phyloP scores from a whole-genome alignment of 2,888 invertebrate species.

The Nomada ruficornis region DNA sequence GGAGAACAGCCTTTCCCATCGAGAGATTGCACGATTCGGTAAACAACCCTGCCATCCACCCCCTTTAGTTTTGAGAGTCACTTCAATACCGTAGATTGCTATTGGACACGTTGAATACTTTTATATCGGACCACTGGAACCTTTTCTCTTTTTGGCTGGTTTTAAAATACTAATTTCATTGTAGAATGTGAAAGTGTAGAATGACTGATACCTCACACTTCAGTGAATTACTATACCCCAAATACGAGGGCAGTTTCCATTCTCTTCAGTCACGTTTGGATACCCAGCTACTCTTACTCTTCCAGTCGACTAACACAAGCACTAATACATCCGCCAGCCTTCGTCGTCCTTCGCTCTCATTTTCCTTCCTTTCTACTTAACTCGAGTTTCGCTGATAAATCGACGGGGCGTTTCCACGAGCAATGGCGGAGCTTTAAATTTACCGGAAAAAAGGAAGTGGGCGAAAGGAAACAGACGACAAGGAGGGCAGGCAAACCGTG shows the following conservation, averaged over 20 bases:
- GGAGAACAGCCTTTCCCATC: constrained; percentile 14
- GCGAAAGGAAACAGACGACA: neutral
- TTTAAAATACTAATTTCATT: no score
- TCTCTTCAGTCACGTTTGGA: constrained; percentile 35
- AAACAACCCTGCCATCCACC: neutral
- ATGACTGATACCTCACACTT: no score
- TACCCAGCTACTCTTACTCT: constrained; percentile 8
- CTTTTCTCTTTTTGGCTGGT: no score
- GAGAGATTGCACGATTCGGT: constrained; percentile 6
- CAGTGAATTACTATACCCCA: neutral
- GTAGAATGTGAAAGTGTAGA: no score
- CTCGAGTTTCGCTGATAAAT: constrained; percentile 65
- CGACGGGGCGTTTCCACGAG: constrained; percentile 61
- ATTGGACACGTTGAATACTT: neutral
- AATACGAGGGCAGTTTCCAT: constrained; percentile 23
- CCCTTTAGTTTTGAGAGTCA: neutral
- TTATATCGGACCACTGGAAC: neutral
- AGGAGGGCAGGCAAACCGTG: constrained; percentile 1
- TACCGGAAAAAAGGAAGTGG: constrained; percentile 22
- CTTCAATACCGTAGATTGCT: neutral
- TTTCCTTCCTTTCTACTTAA: constrained; percentile 49
- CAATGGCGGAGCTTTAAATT: constrained; percentile 57
- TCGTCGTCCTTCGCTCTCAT: constrained; percentile 40
- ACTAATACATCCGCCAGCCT: constrained; percentile 36
- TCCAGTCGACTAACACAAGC: constrained; percentile 23